Conservation (phyloP, 2,113 vertebrate genomes). For the Ramphastos sulfuratus region DNA sequence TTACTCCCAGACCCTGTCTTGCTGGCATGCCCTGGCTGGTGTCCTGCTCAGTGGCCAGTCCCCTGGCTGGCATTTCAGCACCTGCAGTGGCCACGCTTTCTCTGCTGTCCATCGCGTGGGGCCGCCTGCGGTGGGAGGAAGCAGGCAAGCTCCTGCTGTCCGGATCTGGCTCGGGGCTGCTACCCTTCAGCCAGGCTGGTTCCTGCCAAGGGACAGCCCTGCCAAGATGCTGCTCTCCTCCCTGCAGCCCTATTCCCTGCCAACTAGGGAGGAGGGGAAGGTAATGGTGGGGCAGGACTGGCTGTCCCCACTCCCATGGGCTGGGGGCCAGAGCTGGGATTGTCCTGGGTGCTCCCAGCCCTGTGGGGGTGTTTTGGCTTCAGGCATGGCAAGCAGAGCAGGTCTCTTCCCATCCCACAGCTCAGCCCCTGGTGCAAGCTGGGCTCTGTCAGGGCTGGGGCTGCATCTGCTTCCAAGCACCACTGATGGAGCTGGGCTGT, state of each 20-base stretch:
- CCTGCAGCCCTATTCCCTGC: not conserved
- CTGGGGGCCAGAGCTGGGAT: not conserved
- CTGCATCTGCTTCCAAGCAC: too few species aligned
- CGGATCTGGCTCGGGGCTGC: constrained; percentile 30
- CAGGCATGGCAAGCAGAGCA: rapidly evolving
- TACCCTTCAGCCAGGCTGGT: not conserved
- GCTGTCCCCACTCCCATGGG: not conserved
- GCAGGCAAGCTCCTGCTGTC: not conserved
- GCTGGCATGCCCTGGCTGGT: not conserved
- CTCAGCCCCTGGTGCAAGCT: rapidly evolving
- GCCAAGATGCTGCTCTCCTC: not conserved
- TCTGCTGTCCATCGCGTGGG: not conserved
- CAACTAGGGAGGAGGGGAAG: not conserved
- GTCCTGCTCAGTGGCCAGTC: not conserved
- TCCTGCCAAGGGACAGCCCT: not conserved
- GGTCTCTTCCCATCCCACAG: not conserved
- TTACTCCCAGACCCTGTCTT: not conserved
- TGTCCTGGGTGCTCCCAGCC: not conserved
- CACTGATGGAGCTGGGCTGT: not conserved
- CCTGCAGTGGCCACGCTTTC: not conserved
- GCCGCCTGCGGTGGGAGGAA: not conserved
- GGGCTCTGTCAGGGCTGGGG: not conserved
- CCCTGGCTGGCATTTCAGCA: not conserved
- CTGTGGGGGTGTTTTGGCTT: rapidly evolving
- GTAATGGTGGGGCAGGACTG: not conserved